Percentiles rank a stretch among this genome's conserved stretches.
These are phyloP conservation scores for Dynastes tityus DNA, from an alignment of 2,888 invertebrate species.

Conservation along the genomic window DNA sequence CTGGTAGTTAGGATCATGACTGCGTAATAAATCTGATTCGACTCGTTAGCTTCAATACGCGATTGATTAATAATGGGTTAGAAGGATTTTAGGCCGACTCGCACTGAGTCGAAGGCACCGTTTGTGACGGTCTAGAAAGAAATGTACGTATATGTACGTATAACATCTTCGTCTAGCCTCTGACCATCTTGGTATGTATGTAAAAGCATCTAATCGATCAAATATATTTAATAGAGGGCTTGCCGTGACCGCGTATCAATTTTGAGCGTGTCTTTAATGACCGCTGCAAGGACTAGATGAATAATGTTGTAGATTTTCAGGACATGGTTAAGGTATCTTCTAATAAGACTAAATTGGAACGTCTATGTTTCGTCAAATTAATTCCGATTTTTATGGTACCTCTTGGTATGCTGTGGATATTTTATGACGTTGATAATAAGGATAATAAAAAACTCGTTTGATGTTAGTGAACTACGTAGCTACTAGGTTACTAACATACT, in stretches of 20 bases:
- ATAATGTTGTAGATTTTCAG: constrained; percentile 3
- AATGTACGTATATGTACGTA: too few relatives aligned
- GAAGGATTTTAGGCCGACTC: constrained; percentile 13
- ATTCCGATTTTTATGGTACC: neutral
- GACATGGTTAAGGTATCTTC: too few relatives aligned
- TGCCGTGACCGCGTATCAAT: constrained; percentile 6
- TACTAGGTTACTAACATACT: too few relatives aligned
- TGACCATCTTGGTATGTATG: neutral
- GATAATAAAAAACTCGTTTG: too few relatives aligned
- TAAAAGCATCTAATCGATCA: constrained; percentile 6
- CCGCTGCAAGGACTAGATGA: neutral
- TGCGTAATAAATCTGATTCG: constrained; percentile 27
- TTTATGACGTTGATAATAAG: too few relatives aligned
- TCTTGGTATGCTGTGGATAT: too few relatives aligned
- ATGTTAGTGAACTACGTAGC: too few relatives aligned
- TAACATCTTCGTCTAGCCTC: neutral
- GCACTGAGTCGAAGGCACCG: neutral
- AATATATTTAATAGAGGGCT: constrained; percentile 5
- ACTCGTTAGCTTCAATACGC: constrained; percentile 15
- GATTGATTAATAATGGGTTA: constrained; percentile 31
- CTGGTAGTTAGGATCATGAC: constrained; percentile 29
- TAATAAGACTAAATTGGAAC: neutral
- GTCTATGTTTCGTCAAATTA: constrained; percentile 16
- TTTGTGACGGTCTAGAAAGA: too few relatives aligned
- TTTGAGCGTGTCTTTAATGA: constrained; percentile 21